A percentile compares a stretch with the other conserved stretches of the same genome.
Conservation (phyloP, 2,888 invertebrate genomes). For the Bursaphelenchus okinawaensis region DNA sequence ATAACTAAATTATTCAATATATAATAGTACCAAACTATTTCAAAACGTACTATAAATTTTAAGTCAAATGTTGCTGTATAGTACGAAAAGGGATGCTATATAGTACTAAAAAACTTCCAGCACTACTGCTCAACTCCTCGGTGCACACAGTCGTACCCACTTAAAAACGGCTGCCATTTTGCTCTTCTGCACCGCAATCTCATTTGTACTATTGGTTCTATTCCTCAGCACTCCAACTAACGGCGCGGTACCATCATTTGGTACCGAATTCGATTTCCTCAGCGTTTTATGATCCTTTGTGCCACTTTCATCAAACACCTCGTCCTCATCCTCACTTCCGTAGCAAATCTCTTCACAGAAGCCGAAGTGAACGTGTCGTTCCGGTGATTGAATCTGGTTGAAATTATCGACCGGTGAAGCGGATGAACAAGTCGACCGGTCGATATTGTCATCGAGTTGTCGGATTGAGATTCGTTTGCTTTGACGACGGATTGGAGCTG, state of each 20-base stretch:
- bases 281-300: not conserved
- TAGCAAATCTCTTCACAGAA: conserved; percentile 23
- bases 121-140: too few species aligned
- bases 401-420: conserved; percentile 5
- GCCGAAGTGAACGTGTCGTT: conserved; percentile 25
- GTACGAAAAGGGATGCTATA: too few species aligned
- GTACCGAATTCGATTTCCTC: not conserved
- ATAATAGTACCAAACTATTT: too few species aligned
- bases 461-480: conserved; percentile 20
- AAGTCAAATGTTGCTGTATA: too few species aligned
- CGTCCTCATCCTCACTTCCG: conserved; percentile 18
- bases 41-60: too few species aligned
- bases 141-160: not conserved
- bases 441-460: not conserved
- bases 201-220: not conserved
- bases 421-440: conserved; percentile 10
- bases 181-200: not conserved
- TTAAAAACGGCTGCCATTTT: not conserved
- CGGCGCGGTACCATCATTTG: not conserved
- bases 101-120: too few species aligned
- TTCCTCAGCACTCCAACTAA: not conserved
- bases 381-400: conserved; percentile 9
- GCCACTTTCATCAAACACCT: not conserved
- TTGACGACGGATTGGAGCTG: conserved; percentile 1
- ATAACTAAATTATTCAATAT: too few species aligned